Conservation (phyloP, 2,888 invertebrate genomes). For the Acanthosepion pharaonis region DNA sequence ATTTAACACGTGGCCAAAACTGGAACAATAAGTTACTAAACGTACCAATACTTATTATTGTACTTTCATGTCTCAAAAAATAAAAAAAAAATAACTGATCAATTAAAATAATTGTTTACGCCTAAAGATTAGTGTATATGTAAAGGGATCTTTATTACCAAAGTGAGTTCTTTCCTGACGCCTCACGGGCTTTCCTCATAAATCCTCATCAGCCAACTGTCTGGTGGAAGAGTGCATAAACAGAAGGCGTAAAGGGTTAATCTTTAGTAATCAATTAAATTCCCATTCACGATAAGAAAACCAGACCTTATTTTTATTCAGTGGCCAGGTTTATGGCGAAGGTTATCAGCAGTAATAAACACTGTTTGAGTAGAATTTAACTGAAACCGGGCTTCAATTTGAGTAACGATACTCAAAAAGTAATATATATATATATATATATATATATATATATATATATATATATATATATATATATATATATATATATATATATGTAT, state of each 20-base stretch:
- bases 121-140: not conserved
- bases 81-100: not conserved
- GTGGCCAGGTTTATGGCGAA: not conserved
- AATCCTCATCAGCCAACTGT: not conserved
- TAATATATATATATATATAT: too few relatives aligned
- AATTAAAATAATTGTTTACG: not conserved
- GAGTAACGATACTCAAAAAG: too few relatives aligned
- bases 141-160: not conserved
- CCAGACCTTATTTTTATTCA: not conserved
- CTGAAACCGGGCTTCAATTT: too few relatives aligned
- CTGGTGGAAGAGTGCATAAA: not conserved
- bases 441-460: too few relatives aligned
- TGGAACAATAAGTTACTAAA: too few relatives aligned
- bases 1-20: too few relatives aligned
- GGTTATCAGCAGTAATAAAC: slow-evolving; percentile 17
- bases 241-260: not conserved
- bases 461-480: too few relatives aligned
- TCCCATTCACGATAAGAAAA: not conserved
- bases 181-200: not conserved
- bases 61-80: too few relatives aligned
- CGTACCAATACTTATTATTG: too few relatives aligned
- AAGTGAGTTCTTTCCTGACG: not conserved
- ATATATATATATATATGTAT: too few relatives aligned
- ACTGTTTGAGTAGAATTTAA: not conserved
- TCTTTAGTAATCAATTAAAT: not conserved